Conservation (phyloP, 2,888 invertebrate species). For the Melanargia galathea region DNA sequence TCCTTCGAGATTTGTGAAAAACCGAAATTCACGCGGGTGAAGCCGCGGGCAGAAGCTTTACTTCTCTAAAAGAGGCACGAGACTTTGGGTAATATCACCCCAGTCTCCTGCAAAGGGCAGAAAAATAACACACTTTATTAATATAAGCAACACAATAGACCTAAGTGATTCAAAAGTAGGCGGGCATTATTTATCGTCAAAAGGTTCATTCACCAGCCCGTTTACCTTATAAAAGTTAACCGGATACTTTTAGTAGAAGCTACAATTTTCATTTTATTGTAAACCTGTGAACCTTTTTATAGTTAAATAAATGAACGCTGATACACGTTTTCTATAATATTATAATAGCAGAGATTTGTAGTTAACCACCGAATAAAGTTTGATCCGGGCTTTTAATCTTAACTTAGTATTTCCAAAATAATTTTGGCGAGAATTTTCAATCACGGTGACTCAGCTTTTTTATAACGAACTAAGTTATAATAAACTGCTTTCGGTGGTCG, state of each 20-base stretch:
- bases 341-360: slow-evolving; percentile 1
- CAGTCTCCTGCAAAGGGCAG: neutral
- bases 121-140: slow-evolving; percentile 10
- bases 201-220: slow-evolving; percentile 15
- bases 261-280: slow-evolving; percentile 4
- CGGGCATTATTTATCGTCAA: slow-evolving; percentile 11
- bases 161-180: slow-evolving; percentile 13
- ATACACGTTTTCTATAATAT: slow-evolving; percentile 6
- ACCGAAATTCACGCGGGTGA: too few species aligned
- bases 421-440: neutral
- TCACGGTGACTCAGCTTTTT: neutral
- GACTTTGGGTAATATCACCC: neutral
- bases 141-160: slow-evolving; percentile 7
- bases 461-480: neutral
- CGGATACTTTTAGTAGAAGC: slow-evolving; percentile 14
- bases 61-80: neutral
- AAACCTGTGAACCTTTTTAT: slow-evolving; percentile 2
- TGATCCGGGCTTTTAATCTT: neutral
- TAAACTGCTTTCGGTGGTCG: neutral
- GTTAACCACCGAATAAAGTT: neutral
- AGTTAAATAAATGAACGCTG: slow-evolving; percentile 3
- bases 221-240: slow-evolving; percentile 12
- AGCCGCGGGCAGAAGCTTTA: too few species aligned
- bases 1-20: too few species aligned
- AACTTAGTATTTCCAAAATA: neutral